These are phyloP conservation scores for Anthophora plumipes DNA, from an alignment of 2,888 invertebrate genomes.

Conservation along the genomic window DNA sequence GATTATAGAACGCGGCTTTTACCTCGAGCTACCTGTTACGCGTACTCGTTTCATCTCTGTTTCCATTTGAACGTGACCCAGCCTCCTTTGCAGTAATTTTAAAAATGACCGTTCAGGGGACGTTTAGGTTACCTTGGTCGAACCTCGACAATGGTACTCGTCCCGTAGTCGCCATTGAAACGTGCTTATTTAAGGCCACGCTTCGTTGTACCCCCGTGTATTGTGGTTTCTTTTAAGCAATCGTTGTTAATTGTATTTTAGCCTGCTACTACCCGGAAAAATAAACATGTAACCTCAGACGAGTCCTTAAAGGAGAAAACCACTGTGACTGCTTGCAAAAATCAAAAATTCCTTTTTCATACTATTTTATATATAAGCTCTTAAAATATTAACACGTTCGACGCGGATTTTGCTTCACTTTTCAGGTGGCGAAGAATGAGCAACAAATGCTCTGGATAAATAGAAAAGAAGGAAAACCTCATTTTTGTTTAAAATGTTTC, in stretches of 20 bases:
- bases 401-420: too few relatives aligned
- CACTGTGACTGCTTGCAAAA: too few relatives aligned
- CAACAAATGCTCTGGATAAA: too few relatives aligned
- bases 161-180: not conserved
- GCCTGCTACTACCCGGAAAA: not conserved
- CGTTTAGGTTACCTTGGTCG: not conserved
- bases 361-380: too few relatives aligned
- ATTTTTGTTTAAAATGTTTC: too few relatives aligned
- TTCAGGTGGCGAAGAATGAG: too few relatives aligned
- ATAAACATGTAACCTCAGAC: too few relatives aligned
- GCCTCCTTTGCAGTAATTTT: constrained; percentile 26
- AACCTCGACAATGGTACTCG: not conserved
- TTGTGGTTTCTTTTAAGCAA: not conserved
- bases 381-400: too few relatives aligned
- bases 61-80: not conserved
- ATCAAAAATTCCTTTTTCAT: too few relatives aligned
- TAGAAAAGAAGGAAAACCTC: too few relatives aligned
- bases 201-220: not conserved
- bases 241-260: constrained; percentile 28
- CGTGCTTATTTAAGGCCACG: not conserved
- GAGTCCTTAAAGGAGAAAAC: too few relatives aligned
- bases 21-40: constrained; percentile 57
- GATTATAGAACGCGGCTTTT: constrained; percentile 35
- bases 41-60: constrained; percentile 1
- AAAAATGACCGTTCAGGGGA: constrained; percentile 30